Evolutionary conservation across 2,888 invertebrate species (phyloP), one percentile per base, ranked within the genome.

Genomic region (Escarpia spicata): DNA sequence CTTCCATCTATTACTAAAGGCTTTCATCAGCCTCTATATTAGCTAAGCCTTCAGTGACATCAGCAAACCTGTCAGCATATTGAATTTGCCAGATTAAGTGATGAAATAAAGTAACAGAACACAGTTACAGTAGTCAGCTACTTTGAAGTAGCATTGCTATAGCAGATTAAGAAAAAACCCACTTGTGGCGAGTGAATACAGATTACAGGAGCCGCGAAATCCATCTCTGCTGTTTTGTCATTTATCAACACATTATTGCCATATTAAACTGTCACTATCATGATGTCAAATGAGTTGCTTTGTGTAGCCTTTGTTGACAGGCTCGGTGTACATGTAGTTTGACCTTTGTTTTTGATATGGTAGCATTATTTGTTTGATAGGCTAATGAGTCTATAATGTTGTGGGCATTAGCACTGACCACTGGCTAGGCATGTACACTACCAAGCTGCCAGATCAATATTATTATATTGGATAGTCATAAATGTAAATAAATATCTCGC

Each of bases 391-490:
- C 26, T 26, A 6, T 75, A 75, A 75, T 75, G 75, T 75, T 75
- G 75, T 75, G 19, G 75, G 26, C 19, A 75, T 75, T 75, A n/a
- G 75, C n/a, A n/a, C 75, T 26, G 3, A 26, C 75, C 6, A n/a
- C 75, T 75, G 26, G 19, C 15, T 26, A 26, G 75, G 75, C 75
- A 75, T 75, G n/a, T 26, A 75, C 75, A n/a, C 75, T 75, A 75
- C 15, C 75, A 75, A 75, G 75, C 75, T 75, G n/a, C 75, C 75
- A 75, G 75, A 75, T 75, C 75, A 75, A 75, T 26, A 75, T 75
- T 75, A 75, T 75, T 75, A n/a, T 75, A 75, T n/a, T 8, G 19
- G n/a, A 75, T 75, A 75, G 75, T 75, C 26, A 26, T 75, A 75
- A 75, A 75, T 26, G 75, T 75, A 75, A 75, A 75, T 75, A 75